Conservation (phyloP, 1,140 invertebrate species). For the Temnothorax longispinosus region DNA sequence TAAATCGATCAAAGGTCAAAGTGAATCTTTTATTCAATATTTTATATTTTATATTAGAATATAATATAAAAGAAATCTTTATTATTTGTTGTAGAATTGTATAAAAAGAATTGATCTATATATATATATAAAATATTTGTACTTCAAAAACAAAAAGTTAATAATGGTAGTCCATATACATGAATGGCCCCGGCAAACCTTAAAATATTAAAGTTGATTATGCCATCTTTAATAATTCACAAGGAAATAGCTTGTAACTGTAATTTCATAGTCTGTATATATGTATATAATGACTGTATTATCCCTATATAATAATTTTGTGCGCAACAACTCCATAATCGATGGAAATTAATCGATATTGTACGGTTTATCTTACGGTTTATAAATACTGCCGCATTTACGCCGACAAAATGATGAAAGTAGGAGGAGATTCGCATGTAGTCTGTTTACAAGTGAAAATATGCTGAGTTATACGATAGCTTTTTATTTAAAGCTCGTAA, state of each 20-base stretch:
- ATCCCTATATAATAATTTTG: background rate
- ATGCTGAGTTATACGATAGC: conserved; percentile 34
- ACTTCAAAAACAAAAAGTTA: background rate
- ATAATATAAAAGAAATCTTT: background rate
- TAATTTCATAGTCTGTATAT: background rate
- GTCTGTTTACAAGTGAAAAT: conserved; percentile 24
- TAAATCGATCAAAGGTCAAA: conserved; percentile 18
- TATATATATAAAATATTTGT: background rate
- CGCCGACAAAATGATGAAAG: background rate
- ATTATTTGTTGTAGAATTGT: background rate
- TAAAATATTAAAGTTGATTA: background rate
- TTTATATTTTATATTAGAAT: background rate
- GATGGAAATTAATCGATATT: conserved; percentile 13
- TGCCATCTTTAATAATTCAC: background rate
- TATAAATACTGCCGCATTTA: background rate
- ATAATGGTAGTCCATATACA: background rate
- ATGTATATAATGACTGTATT: background rate
- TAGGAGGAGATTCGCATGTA: background rate
- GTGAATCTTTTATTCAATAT: background rate
- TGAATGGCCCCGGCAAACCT: no score
- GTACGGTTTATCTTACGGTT: background rate
- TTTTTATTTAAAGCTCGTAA: conserved; percentile 47
- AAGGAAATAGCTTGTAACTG: background rate
- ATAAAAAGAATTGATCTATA: background rate
- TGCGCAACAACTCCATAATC: background rate